These are phyloP conservation scores for Eristalis arbustorum DNA, from an alignment of 2,888 invertebrate species.

Conservation along the genomic window DNA sequence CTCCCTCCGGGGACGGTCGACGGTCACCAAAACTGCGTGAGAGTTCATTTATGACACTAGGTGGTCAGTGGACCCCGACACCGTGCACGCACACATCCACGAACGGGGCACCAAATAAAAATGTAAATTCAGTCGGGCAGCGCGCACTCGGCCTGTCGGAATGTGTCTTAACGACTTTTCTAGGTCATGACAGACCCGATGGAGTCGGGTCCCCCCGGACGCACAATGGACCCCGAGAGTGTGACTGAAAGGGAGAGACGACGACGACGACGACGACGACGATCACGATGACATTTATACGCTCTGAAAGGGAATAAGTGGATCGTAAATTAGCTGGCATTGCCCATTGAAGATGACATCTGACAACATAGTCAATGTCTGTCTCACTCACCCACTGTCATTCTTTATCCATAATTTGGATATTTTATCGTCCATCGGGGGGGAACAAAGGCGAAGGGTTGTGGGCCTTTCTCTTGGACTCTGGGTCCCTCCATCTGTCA, in stretches of 20 bases:
- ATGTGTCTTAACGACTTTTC: constrained; percentile 63
- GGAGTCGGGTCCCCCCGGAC: no score
- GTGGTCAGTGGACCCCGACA: constrained; percentile 47
- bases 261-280: constrained; percentile 19
- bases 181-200: constrained; percentile 67
- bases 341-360: constrained; percentile 70
- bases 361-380: constrained; percentile 69
- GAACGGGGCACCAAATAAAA: constrained; percentile 58
- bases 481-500: constrained; percentile 67
- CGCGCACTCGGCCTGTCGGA: constrained; percentile 30
- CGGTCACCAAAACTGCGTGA: neutral
- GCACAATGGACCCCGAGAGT: constrained; percentile 69
- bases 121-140: constrained; percentile 57
- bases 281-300: constrained; percentile 68
- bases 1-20: neutral
- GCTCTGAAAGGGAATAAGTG: constrained; percentile 69
- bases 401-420: constrained; percentile 65
- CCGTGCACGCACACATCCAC: neutral
- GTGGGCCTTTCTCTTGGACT: neutral
- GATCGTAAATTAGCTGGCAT: constrained; percentile 68
- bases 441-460: constrained; percentile 51
- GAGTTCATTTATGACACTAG: constrained; percentile 53
- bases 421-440: constrained; percentile 61
- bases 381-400: constrained; percentile 53
- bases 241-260: neutral